A percentile compares a stretch with the other conserved stretches of the same genome.
These are phyloP conservation scores for Bedellia somnulentella DNA, from an alignment of 2,888 invertebrate genomes.

Conservation along the genomic window DNA sequence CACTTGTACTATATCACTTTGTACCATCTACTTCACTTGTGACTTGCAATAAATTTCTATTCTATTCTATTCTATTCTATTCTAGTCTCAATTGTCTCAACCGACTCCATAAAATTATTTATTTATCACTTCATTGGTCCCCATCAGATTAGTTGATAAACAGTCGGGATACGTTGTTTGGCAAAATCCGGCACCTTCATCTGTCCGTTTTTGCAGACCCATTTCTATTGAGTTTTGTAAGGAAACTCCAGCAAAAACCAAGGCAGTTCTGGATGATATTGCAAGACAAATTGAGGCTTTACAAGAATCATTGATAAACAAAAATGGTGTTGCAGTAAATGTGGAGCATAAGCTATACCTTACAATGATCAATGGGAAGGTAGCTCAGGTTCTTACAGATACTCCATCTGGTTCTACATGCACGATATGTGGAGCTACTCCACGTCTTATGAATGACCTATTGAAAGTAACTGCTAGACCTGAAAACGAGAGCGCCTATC, in stretches of 20 bases:
- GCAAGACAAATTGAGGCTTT: background rate
- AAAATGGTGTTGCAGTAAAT: conserved; percentile 1
- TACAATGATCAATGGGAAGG: conserved; percentile 13
- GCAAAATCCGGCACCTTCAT: conserved; percentile 14
- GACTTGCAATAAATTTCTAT: too few relatives aligned
- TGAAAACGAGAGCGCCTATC: background rate
- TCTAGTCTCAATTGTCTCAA: conserved; percentile 15
- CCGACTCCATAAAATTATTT: conserved; percentile 13
- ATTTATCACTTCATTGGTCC: conserved; percentile 13
- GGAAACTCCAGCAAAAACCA: conserved; percentile 5
- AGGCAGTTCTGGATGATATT: conserved; percentile 8
- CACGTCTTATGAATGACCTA: conserved; percentile 8
- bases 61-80: conserved; percentile 13
- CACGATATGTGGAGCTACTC: conserved; percentile 9
- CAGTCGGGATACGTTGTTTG: conserved; percentile 10
- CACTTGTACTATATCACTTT: too few relatives aligned
- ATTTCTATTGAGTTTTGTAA: conserved; percentile 8
- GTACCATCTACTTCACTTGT: too few relatives aligned
- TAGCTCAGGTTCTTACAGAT: conserved; percentile 8
- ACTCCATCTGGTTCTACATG: conserved; percentile 8
- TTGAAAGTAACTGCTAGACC: background rate
- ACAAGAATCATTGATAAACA: background rate
- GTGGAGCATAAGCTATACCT: conserved; percentile 7
- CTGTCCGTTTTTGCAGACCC: conserved; percentile 10
- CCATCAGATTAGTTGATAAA: conserved; percentile 3